Conservation (phyloP, 2,113 vertebrate genomes). For the Amblyornis subalaris region DNA sequence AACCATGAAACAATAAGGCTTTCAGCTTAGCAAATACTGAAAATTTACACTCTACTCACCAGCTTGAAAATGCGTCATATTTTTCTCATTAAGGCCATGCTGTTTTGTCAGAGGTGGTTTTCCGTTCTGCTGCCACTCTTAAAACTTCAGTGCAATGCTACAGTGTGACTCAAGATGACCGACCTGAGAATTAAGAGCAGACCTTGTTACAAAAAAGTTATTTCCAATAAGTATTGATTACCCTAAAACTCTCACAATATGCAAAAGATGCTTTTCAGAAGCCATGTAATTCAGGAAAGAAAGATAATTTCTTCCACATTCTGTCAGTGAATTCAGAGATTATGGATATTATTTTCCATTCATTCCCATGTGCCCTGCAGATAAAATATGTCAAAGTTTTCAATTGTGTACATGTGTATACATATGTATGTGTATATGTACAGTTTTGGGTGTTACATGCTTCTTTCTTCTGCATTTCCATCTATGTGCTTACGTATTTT, state of each 20-base stretch:
- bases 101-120: not conserved
- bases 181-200: not conserved
- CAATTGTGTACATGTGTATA: not conserved
- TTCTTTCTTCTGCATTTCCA: not conserved
- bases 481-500: not conserved
- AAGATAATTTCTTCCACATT: not conserved
- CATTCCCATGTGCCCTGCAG: not conserved
- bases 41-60: constrained; percentile 20
- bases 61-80: not conserved
- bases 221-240: not conserved
- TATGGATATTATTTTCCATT: not conserved
- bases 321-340: not conserved
- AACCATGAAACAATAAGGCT: constrained; percentile 29
- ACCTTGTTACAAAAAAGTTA: not conserved
- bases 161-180: not conserved
- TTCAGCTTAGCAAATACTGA: constrained; percentile 37
- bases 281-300: not conserved
- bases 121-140: not conserved
- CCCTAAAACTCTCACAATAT: not conserved
- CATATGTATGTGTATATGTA: not conserved
- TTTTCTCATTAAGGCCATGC: constrained; percentile 3
- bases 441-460: not conserved
- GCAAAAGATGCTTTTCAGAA: not conserved
- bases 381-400: not conserved
- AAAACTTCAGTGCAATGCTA: not conserved